Evolutionary conservation across 2,797 vertebrate genomes (phyloP), one percentile per base, ranked within the genome.

Genomic region (Mormyrus hasselquistii): DNA sequence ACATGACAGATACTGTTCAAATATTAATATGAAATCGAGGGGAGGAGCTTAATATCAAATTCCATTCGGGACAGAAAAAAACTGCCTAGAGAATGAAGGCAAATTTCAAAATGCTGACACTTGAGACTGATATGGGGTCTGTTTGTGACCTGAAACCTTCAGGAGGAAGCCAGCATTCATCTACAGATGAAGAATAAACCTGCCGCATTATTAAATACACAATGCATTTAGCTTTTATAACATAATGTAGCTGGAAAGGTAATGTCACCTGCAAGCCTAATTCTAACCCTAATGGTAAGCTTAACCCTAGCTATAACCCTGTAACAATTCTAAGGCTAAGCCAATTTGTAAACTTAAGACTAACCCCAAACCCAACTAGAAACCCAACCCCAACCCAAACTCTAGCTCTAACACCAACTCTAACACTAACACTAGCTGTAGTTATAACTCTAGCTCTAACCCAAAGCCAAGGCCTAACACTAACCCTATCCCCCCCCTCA

Each of bases 21-120:
- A 95, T 95, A 96, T 95, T 94, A 94, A 94, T 94, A 93, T 95
- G 94, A 93, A 92, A 89, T 90, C 92, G 93, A 6, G 94, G 69
- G 34, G 47, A 89, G 85, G 94, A 95, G 94, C 93, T 94, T 93
- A 94, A 94, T 93, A 95, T 96, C 95, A 96, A 89, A 90, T 92
- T 91, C 22, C 44, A 90, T 90, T 92, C 88, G 84, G 90, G 44
- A 88, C 10, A 29, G 2, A 87, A 57, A 53, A 88, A 73, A 83
- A 88, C 89, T 90, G 91, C 87, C 55, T n/a, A 92, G 52, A 76
- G 38, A 87, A 59, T 59, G 62, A 65, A 65, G 25, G 22, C 25
- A 65, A 29, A 65, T 10, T 29, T 25, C 1, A 9, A 29, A 34
- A 10, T 4, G 55, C 25, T 59, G 55, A 59, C 6, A n/a, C 55